Evolutionary conservation across 2,113 vertebrate species (phyloP).

Genomic region (Poeciliopsis occidentalis): DNA sequence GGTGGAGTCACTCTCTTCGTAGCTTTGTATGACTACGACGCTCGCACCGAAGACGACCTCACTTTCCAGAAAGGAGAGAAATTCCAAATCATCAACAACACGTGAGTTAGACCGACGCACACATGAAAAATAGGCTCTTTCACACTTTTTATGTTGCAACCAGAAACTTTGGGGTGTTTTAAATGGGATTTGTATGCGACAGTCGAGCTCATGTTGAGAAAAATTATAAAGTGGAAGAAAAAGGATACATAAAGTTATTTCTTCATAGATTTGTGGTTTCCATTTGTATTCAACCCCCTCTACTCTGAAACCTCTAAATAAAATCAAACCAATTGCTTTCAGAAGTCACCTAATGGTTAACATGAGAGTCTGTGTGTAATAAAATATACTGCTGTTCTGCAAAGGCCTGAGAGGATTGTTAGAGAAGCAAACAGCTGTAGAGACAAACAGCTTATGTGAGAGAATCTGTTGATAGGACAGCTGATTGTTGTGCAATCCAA

Average conservation of each 20-base stretch:
- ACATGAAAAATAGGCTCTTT: not conserved
- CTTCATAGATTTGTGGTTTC: not conserved
- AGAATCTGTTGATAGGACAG: not conserved
- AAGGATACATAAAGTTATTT: not conserved
- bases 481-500: not conserved
- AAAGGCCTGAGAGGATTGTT: not conserved
- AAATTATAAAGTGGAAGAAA: not conserved
- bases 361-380: not conserved
- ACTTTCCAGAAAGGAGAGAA: slow-evolving; percentile 94
- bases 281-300: not conserved
- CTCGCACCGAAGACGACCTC: slow-evolving; percentile 92
- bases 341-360: not conserved
- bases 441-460: not conserved
- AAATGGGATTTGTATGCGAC: not conserved
- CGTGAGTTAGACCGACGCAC: slow-evolving; percentile 74
- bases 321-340: not conserved
- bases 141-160: not conserved
- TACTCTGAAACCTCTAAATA: not conserved
- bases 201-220: not conserved
- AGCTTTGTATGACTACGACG: slow-evolving; percentile 93
- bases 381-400: not conserved
- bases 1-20: slow-evolving; percentile 90
- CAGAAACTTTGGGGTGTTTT: not conserved
- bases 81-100: slow-evolving; percentile 96
- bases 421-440: not conserved